Evolutionary conservation across 2,888 invertebrate species (phyloP), one percentile per base, ranked within the genome.

Genomic region (Campaea margaritaria): DNA sequence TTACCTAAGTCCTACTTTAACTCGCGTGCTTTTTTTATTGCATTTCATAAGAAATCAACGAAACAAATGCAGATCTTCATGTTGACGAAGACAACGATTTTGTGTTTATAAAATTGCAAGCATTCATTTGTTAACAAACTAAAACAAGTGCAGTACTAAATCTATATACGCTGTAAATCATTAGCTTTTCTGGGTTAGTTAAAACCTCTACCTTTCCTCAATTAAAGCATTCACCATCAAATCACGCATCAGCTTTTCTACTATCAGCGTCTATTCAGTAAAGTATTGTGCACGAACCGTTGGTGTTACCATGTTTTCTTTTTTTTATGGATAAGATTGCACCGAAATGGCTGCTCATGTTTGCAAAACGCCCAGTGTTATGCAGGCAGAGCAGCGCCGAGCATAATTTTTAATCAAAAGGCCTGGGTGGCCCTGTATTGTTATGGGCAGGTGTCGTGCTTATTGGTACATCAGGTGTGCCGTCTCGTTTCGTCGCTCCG

Each of bases 181-280:
- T n/a, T n/a, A n/a, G n/a, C n/a, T n/a, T n/a, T 0, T 43, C 27
- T 44, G 27, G 5, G 0, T 44, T 16, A 44, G 14, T 12, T 44
- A 12, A 27, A n/a, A 44, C n/a, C 27, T n/a, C 5, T 12, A 13
- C n/a, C 44, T 27, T 44, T 12, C 27, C 31, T 45, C 28, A 45
- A 45, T 45, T 28, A 45, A 0, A 45, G 13, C 14, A 13, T 11
- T 14, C 31, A 10, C 10, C 45, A 31, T 14, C 45, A 10, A 31
- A 45, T 45, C 31, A 45, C 45, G 45, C 45, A 45, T 45, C 28
- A 45, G 28, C 45, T 45, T 45, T 45, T 45, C n/a, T 14, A 45
- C 45, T 45, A 45, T 13, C 45, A 45, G 14, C 13, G 31, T 45
- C 45, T 45, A 45, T 31, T 45, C 45, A 45, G 45, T 31, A 31